Evolutionary conservation across 2,113 vertebrate genomes (phyloP), one percentile per base, ranked within the genome.

Genomic region (Bufo gargarizans): DNA sequence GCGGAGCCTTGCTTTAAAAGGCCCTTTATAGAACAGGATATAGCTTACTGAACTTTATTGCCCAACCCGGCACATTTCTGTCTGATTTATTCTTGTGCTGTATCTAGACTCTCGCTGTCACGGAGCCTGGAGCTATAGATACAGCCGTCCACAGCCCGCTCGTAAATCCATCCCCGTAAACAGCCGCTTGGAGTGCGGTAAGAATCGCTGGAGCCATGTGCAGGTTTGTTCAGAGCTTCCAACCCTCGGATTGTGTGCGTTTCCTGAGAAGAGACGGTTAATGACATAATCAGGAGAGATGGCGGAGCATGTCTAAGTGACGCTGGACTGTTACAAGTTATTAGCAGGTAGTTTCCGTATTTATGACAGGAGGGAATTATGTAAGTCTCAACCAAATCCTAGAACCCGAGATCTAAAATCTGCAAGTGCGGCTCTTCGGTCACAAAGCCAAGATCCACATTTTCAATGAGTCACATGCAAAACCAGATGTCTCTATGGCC

Each of bases 1-100:
- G 85, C 77, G 69, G 45, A 79, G 49, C 50, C 16, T 82, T 76
- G 67, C 13, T 76, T 74, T 50, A 74, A 50, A 61, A 59, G 11
- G 50, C 53, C 13, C 78, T 71, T 74, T 74, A 82, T 88, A 82
- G 53, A 82, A 61, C 45, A 61, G 86, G 53, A 76, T 74, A 22
- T 61, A 47, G 86, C 65, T 88, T 88, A 61, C 86, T 82, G 43
- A 81, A 33, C 55, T 82, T 88, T 82, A 88, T 88, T 82, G 74
- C 79, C 86, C 65, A 81, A 74, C 53, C 86, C 3, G 56, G 20
- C 43, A 20, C 67, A 33, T 63, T 74, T 22, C 43, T 61, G 3
- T 16, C 17, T 82, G 78, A 88, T 88, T 82, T 88, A 82, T 72
- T 76, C 63, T 33, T 59, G 74, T 61, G 50, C 74, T 82, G 20